Evolutionary conservation across 2,888 invertebrate genomes (phyloP), one percentile per base, ranked within the genome.

Genomic region (Diarsia dahlii): DNA sequence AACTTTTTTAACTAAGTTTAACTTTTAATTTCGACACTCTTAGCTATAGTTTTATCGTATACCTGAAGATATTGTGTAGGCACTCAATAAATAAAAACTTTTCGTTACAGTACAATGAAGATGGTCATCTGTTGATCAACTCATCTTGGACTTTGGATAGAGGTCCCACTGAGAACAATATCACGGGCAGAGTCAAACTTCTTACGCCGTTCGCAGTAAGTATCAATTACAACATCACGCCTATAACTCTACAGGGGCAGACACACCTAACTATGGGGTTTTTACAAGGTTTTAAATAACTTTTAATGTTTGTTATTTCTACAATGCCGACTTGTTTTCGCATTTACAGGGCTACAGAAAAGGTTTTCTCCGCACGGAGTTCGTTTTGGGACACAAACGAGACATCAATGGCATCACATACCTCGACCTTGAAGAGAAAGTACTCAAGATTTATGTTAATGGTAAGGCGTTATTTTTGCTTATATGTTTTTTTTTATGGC

Each of bases 381-480:
- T 98, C 75, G 96, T 97, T 56, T 90, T 98, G 0, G 97, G 97
- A 15, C 97, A 97, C 70, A 97, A 97, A 78, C 97, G 97, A 84
- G 97, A 97, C 84, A 96, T 98, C 62, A 95, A 97, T 76, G 98
- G 98, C 2, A 97, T 97, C 4, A 98, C 98, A 0, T 97, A 97
- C 79, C 92, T 98, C 56, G 97, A 98, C 82, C 93, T 98, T 39
- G 98, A 98, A 88, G 97, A 97, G 56, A 97, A 97, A 86, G 97
- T 97, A 56, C 97, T 98, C 78, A 97, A 97, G 2, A 97, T 98
- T 6, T 96, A 97, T 74, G 97, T 98, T 45, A 97, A 98, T 90
- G 98, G 97, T 97, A 92, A 62, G 58, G 58, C 58, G 15, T 23
- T n/a, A 3, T 54, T 54, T 48, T 48, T 48, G 39, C 39, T 39